Base-by-base conservation (phyloP, 1,140 invertebrate genomes). In the Drosophila repletoides region DNA sequence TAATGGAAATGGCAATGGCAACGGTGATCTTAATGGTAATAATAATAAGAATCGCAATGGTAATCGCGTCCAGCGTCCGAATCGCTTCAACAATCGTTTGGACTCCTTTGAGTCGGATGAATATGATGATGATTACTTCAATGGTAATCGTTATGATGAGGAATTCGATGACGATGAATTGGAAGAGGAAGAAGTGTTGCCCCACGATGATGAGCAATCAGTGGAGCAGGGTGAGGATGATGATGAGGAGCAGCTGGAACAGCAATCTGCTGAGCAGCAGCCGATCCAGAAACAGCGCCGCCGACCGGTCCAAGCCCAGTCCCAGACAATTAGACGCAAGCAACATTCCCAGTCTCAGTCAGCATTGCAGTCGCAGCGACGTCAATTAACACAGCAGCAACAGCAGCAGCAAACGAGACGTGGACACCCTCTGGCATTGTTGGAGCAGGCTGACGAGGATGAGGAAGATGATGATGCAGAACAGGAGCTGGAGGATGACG, bases 31-130 rank as follows among this genome's bases (percentile, higher is more conserved):
- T 4, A 69, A 65, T 24, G 43, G 49, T 9, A 71, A 72, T 19
- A 22, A 40, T 24, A 60, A 65, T 15, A 21, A 14, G 14, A 55
- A 73, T 2, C n/a, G 36, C 21, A 58, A 69, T 24, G 48, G 28
- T 5, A 68, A 63, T 33, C 56, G 56, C 33, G 38, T 31, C 51
- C 60, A 74, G 41, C 72, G 72, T 6, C 81, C 81, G 5, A 86
- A 86, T n/a, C 52, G 69, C 9, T 70, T 79, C 36, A 60, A 83
- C 33, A 79, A 87, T 31, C 75, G 60, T 0, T 17, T 86, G 28
- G 76, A 79, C 14, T 88, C 84, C 0, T 55, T 89, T 12, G 87
- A 89, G 43, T 68, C 67, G 0, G 77, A 88, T 9, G 76, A 86
- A 31, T 77, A 83, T 43, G 72, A 88, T 49, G 74, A 76, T 29